These are phyloP conservation scores for Anastrepha ludens DNA, from an alignment of 1,140 invertebrate species.

Conservation along the genomic window DNA sequence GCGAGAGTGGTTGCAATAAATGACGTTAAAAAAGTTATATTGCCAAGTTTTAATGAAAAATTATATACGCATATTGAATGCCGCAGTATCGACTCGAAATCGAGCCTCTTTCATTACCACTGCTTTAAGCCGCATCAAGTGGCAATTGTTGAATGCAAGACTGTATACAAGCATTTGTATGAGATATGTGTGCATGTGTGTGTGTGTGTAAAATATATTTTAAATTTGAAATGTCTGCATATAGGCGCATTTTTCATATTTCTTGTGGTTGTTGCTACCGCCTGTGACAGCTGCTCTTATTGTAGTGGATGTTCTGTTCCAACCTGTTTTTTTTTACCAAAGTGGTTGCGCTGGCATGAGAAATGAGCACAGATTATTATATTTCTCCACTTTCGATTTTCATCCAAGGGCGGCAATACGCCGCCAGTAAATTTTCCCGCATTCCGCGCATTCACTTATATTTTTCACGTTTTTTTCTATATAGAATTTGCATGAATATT, in stretches of 20 bases:
- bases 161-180: not conserved
- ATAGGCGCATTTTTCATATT: conserved; percentile 12
- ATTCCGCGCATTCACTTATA: not conserved
- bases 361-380: conserved; percentile 38
- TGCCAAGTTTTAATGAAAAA: conserved; percentile 47
- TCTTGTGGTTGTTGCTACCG: not conserved
- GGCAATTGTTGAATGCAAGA: conserved; percentile 42
- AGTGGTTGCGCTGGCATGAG: not conserved
- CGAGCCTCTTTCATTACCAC: conserved; percentile 2
- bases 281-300: not conserved
- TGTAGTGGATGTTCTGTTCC: not conserved
- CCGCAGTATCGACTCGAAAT: not conserved
- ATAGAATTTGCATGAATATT: not conserved
- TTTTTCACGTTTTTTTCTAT: not conserved
- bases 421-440: not conserved
- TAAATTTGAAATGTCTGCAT: conserved; percentile 37
- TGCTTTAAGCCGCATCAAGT: conserved; percentile 32
- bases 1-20: conserved; percentile 4
- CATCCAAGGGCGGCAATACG: not conserved
- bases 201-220: not conserved
- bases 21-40: conserved; percentile 21
- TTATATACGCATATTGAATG: not conserved
- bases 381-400: conserved; percentile 43
- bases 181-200: not conserved
- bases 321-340: not conserved